phyloP scores from a whole-genome alignment of 2,797 vertebrate genomes.

The Eulemur albifrons region DNA sequence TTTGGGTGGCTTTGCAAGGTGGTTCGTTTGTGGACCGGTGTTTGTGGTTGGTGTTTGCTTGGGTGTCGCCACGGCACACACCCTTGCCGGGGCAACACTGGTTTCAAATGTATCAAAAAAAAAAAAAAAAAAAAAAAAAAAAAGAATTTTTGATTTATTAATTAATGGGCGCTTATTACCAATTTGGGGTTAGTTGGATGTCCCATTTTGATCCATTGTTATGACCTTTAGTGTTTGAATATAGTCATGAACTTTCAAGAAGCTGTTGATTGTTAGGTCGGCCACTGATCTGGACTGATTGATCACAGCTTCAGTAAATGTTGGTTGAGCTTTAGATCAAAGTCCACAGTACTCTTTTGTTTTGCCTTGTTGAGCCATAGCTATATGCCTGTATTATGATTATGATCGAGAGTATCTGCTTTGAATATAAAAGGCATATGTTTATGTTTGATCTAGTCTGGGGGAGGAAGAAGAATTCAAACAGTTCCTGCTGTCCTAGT shows the following conservation, averaged over 20 bases:
- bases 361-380: not conserved
- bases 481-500: not conserved
- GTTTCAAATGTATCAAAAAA: too few relatives aligned
- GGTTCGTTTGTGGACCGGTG: too few relatives aligned
- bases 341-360: not conserved
- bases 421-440: not conserved
- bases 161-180: not conserved
- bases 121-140: too few relatives aligned
- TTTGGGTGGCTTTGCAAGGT: too few relatives aligned
- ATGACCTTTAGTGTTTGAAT: not conserved
- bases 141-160: not conserved
- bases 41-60: too few relatives aligned
- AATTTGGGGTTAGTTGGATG: not conserved
- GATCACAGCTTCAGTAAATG: not conserved
- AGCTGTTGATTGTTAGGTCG: not conserved
- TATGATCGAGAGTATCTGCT: not conserved
- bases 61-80: too few relatives aligned
- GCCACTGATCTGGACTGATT: not conserved
- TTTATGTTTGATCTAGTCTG: not conserved
- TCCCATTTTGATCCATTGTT: constrained; percentile 33
- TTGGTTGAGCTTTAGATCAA: not conserved
- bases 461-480: not conserved
- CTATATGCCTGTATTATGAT: not conserved
- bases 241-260: not conserved
- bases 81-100: too few relatives aligned